phyloP scores from a whole-genome alignment of 2,113 vertebrate species.

The Neolamprologus tretocephalus region DNA sequence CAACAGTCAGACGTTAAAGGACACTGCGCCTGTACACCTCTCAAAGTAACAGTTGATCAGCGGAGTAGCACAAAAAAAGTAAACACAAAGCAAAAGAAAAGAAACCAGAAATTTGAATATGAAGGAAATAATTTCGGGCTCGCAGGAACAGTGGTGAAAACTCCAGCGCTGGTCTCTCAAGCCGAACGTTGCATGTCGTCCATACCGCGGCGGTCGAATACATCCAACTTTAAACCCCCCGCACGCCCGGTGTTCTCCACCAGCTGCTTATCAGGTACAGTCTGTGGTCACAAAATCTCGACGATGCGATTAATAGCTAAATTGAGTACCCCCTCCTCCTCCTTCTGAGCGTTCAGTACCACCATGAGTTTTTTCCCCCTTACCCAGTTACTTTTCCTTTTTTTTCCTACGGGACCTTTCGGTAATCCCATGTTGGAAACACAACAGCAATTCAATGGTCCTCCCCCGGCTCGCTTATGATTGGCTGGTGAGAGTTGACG shows the following conservation, averaged over 20 bases:
- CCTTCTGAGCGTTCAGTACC: constrained; percentile 32
- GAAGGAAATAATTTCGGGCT: neutral
- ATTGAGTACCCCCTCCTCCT: constrained; percentile 21
- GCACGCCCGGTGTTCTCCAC: neutral
- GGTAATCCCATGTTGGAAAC: constrained; percentile 82
- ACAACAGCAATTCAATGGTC: constrained; percentile 60
- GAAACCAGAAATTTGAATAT: neutral
- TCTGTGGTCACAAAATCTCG: constrained; percentile 43
- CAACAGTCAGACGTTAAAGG: neutral
- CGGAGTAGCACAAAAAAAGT: neutral
- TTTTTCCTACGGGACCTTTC: constrained; percentile 40
- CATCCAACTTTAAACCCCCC: constrained; percentile 44
- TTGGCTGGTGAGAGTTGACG: constrained; percentile 41
- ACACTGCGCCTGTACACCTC: neutral
- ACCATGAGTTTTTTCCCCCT: constrained; percentile 54
- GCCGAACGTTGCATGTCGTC: neutral
- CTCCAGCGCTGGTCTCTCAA: constrained; percentile 13
- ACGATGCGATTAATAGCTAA: constrained; percentile 50
- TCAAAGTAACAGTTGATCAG: neutral
- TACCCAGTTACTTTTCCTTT: constrained; percentile 60
- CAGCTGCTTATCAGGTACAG: constrained; percentile 40
- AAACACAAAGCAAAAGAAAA: neutral
- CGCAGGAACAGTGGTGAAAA: neutral
- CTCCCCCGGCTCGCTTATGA: constrained; percentile 31
- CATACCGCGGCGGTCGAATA: constrained; percentile 15